These are phyloP conservation scores for Moxostoma hubbsi DNA, from an alignment of 2,797 vertebrate genomes.

Conservation along the genomic window DNA sequence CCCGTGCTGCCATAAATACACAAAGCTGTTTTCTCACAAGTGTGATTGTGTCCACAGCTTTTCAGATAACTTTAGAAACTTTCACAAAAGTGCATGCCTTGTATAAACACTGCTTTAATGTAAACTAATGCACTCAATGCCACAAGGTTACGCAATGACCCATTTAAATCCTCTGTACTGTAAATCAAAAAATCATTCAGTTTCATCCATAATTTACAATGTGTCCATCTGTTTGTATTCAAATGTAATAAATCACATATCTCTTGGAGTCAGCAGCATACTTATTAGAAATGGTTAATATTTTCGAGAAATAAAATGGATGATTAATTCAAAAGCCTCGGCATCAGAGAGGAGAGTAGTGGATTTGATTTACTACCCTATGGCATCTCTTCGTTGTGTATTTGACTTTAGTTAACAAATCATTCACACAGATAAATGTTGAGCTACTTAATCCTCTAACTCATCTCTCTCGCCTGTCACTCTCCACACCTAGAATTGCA, in stretches of 20 bases:
- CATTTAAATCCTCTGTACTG: neutral
- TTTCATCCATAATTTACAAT: conserved; percentile 14
- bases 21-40: conserved; percentile 50
- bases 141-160: neutral
- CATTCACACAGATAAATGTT: conserved; percentile 5
- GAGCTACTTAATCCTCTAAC: conserved; percentile 13
- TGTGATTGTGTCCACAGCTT: conserved; percentile 37
- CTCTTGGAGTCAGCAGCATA: conserved; percentile 4
- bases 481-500: neutral
- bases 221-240: conserved; percentile 10
- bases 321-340: neutral
- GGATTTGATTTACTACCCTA: neutral
- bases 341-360: neutral
- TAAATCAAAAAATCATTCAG: neutral
- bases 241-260: conserved; percentile 33
- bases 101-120: conserved; percentile 13
- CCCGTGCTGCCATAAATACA: conserved; percentile 41
- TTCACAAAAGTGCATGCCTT: neutral
- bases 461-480: neutral
- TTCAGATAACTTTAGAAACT: conserved; percentile 23
- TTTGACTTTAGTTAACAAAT: conserved; percentile 23
- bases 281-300: conserved; percentile 4
- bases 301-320: too few relatives aligned
- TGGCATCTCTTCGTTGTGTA: conserved; percentile 3
- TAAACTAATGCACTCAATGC: neutral